phyloP scores from a whole-genome alignment of 1,140 invertebrate species.

The Helicoverpa armigera region DNA sequence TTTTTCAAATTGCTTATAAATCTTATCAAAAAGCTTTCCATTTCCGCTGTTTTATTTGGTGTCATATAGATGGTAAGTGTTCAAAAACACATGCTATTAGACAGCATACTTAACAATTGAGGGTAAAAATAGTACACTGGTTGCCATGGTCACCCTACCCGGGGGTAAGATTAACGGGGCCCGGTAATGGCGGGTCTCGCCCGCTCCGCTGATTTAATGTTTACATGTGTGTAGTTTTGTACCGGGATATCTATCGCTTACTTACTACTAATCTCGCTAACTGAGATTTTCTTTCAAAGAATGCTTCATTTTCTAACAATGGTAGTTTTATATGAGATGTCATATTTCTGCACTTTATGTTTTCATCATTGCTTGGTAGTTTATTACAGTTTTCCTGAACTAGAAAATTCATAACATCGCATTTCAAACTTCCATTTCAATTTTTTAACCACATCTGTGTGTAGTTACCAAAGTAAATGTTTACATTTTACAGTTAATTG shows the following conservation, averaged over 20 bases:
- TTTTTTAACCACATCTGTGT: neutral
- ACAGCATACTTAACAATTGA: too few species aligned
- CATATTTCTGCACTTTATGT: too few species aligned
- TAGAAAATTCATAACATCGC: too few species aligned
- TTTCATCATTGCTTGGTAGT: too few species aligned
- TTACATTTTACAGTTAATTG: neutral
- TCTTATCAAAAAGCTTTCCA: too few species aligned
- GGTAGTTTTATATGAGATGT: neutral
- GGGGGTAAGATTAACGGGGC: slow-evolving; percentile 37
- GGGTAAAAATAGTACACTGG: neutral
- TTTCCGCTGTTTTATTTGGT: too few species aligned
- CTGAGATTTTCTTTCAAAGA: slow-evolving; percentile 9
- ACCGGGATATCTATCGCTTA: slow-evolving; percentile 29
- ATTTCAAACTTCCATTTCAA: neutral
- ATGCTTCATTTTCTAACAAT: neutral
- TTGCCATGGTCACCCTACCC: slow-evolving; percentile 4
- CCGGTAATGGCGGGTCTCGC: slow-evolving; percentile 43
- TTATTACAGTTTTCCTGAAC: too few species aligned
- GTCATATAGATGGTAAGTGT: too few species aligned
- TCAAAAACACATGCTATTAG: too few species aligned
- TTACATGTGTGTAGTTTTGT: slow-evolving; percentile 32
- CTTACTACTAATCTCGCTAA: neutral
- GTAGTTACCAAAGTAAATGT: neutral
- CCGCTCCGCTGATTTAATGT: slow-evolving; percentile 42
- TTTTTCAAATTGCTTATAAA: too few species aligned